Evolutionary conservation across 2,888 invertebrate genomes (phyloP).

Genomic region (Ormia ochracea): DNA sequence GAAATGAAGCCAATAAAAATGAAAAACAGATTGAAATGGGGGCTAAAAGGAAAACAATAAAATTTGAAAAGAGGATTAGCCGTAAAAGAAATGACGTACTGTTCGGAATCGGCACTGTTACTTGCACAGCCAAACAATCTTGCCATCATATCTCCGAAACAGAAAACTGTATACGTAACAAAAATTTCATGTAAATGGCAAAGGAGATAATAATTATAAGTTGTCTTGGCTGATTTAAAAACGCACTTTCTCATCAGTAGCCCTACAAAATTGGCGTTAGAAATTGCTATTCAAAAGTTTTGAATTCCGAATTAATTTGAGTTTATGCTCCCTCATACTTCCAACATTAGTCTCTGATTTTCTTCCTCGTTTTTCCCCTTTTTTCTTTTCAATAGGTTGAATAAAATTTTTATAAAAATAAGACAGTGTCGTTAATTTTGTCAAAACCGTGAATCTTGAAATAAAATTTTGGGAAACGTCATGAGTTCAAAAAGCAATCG

Average conservation of each 20-base stretch:
- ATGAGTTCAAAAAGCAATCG: conserved; percentile 35
- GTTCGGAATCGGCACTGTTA: background rate
- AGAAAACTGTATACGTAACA: background rate
- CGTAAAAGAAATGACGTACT: conserved; percentile 54
- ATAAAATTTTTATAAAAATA: conserved; percentile 42
- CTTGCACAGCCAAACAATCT: background rate
- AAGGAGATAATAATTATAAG: background rate
- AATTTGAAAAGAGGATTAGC: conserved; percentile 53
- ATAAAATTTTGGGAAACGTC: conserved; percentile 20
- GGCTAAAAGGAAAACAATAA: conserved; percentile 56
- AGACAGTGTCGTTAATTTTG: background rate
- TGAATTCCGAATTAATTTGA: background rate
- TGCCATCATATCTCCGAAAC: background rate
- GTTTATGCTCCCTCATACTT: conserved; percentile 33
- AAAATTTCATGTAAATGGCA: background rate
- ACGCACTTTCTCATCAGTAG: background rate
- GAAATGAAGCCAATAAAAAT: background rate
- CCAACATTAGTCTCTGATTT: background rate
- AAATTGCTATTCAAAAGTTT: background rate
- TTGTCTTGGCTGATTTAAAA: conserved; percentile 13
- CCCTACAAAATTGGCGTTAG: background rate
- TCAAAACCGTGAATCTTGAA: conserved; percentile 5
- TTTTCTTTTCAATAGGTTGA: conserved; percentile 11
- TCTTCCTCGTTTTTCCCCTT: too few species aligned
- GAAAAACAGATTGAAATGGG: conserved; percentile 40